Base-by-base conservation (phyloP, 64 coral and sea anemone genomes). In the Trachythela sp. region DNA sequence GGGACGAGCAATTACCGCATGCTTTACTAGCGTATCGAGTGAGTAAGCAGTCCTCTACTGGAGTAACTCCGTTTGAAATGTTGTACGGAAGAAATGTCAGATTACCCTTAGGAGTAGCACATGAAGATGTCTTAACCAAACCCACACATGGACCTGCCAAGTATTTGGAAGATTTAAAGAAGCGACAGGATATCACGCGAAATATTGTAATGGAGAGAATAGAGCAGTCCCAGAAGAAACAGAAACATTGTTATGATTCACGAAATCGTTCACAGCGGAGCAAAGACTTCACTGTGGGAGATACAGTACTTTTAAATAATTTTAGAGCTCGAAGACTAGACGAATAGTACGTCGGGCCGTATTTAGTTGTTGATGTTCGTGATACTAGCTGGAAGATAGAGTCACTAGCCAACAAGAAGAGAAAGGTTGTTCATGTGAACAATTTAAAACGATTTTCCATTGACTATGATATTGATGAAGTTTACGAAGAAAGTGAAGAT, bases 391-490 rank as follows among this genome's bases (percentile, higher is more conserved):
- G 36, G 3, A n/a, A 77, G 36, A 77, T 77, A 5, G 71, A 77
- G 29, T 77, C 36, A 10, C 30, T 77, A 15, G 24, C 36, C 36
- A 77, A 77, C 71, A 32, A 39, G 4, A 35, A 77, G 13, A 35
- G 2, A n/a, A 13, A 77, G 13, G 71, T 32, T 32, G 71, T 77
- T 77, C 71, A 77, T 39, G 29, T 2, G 17, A 35, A 77, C 36
- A 77, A 77, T 27, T 68, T 68, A 68, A 68, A 68, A 68, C 59
- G 59, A n/a, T 68, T 68, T 68, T 22, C 59, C 5, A 68, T 68
- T 22, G 59, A 68, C 30, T n/a, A 68, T 68, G 59, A 68, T n/a
- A 31, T 68, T 8, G n/a, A 68, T 22, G 30, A 31, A 22, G 30
- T 68, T n/a, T 14, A 68, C 4, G 30, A 68, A 3, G 3, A 22